Evolutionary conservation across 2,888 invertebrate genomes (phyloP), one percentile per base, ranked within the genome.

Genomic region (Luperina nickerlii): DNA sequence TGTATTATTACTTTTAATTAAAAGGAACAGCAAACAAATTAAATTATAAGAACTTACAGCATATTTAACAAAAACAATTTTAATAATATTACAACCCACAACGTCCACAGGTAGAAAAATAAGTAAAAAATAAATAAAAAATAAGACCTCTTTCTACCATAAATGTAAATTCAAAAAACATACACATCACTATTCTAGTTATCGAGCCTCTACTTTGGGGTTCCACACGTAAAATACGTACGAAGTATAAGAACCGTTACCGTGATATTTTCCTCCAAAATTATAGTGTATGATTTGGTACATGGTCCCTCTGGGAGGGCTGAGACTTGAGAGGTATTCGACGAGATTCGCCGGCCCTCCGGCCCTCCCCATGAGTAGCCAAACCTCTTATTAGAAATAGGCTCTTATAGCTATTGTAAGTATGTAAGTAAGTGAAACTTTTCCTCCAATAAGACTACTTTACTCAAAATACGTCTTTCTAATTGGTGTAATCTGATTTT

Each of bases 381-480:
- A 71, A 87, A 85, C 88, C 89, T 90, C 91, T 91, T 92, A 92
- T 92, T 93, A 92, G 90, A 87, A 90, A 92, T 91, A 88, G 90
- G 83, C 89, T 89, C 81, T 91, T 90, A 90, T 89, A 88, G 83
- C 76, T 78, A 70, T 77, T 65, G 89, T 90, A 91, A 81, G 20
- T 68, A 68, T 15, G 67, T 66, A 73, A 75, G 67, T 66, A 73
- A 75, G 66, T 74, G 45, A 75, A 48, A 67, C 45, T 57, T 62
- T 48, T 42, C 18, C 20, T 72, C 85, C 78, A 81, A 81, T 87
- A 81, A 78, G 88, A 87, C 66, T 70, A n/a, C 20, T 51, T 20
- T 32, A 51, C 62, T 27, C 15, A 63, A 78, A 74, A 78, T 60
- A 76, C 74, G 15, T 76, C 20, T 63, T 78, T 80, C 76, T 85